Evolutionary conservation across 2,888 invertebrate genomes (phyloP).

Genomic region (Stictocephala bisonia): DNA sequence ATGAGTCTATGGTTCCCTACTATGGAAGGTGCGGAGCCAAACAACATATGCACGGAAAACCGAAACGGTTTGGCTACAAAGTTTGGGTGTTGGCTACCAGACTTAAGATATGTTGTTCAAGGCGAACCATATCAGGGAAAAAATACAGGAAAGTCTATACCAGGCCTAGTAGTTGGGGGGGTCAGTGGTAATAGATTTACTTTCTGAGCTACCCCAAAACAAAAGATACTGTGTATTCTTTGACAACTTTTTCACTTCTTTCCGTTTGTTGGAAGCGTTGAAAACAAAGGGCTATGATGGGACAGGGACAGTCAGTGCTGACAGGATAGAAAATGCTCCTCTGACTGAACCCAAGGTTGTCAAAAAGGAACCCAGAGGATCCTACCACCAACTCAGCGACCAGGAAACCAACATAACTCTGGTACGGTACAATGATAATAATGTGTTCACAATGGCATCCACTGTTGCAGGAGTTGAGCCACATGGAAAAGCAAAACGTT

Average conservation of each 20-base stretch:
- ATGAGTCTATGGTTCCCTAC: conserved; percentile 54
- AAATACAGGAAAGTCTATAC: not conserved
- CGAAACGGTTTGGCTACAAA: conserved; percentile 50
- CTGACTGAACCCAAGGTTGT: conserved; percentile 16
- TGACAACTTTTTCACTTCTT: not conserved
- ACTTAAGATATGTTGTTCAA: conserved; percentile 49
- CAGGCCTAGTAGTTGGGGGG: conserved; percentile 3
- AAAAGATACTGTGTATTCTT: conserved; percentile 4
- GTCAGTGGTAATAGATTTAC: not conserved
- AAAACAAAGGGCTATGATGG: conserved; percentile 19
- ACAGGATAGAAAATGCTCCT: conserved; percentile 16
- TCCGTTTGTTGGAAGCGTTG: conserved; percentile 13
- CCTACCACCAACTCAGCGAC: conserved; percentile 29
- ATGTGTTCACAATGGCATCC: conserved; percentile 32
- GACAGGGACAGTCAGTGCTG: conserved; percentile 8
- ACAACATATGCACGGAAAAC: conserved; percentile 52
- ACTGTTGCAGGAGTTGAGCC: conserved; percentile 33
- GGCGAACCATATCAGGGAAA: conserved; percentile 52
- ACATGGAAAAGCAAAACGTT: conserved; percentile 21
- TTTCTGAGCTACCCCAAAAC: conserved; percentile 13
- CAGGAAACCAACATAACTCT: conserved; percentile 25
- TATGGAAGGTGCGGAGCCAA: conserved; percentile 51
- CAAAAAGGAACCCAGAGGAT: conserved; percentile 28
- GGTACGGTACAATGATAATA: conserved; percentile 20
- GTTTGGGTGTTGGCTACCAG: conserved; percentile 48